Base-by-base conservation (phyloP, 1,140 invertebrate genomes). In the Lasioglossum albipes region DNA sequence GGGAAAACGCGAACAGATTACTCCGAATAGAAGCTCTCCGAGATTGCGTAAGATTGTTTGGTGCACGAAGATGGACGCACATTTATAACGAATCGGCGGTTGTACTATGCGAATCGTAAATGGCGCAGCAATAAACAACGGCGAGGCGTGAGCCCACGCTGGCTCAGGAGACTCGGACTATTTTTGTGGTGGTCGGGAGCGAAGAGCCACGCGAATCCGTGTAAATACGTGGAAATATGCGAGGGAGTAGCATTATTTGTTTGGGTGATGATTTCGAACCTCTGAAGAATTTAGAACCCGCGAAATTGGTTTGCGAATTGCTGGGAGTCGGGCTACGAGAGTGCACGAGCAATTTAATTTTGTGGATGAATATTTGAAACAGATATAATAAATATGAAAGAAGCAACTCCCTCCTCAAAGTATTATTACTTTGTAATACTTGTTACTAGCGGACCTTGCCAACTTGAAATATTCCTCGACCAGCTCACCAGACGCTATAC, bases 391-490 rank as follows among this genome's bases (percentile, higher is more conserved):
- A 27, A 27, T 27, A 27, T 27, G 27, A 36, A 36, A 36, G 36
- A 36, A 36, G 36, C 36, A 36, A 36, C 3, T 36, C 3, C 36
- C 36, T 4, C 36, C 36, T 36, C 3, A 36, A 36, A 36, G 36
- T 36, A 36, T 36, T 36, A 36, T 36, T 36, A n/a, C n/a, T n/a
- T n/a, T n/a, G n/a, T n/a, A n/a, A n/a, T n/a, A n/a, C n/a, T n/a
- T n/a, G n/a, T n/a, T n/a, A 36, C 36, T 5, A 36, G 36, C 68
- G 20, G n/a, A 41, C 41, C 65, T 59, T 31, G 75, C 67, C 52
- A 54, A 36, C 66, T 76, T 45, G 75, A 76, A 61, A 76, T 61
- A 69, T 69, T 61, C 22, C 74, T 68, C 49, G 64, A 31, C 64
- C 20, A 27, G 49, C 52, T 36, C 16, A n/a, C 36, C 49, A 27